Percentiles rank a stretch among this genome's conserved stretches.
phyloP scores from a whole-genome alignment of 2,113 vertebrate genomes.

The Hystrix cristata region DNA sequence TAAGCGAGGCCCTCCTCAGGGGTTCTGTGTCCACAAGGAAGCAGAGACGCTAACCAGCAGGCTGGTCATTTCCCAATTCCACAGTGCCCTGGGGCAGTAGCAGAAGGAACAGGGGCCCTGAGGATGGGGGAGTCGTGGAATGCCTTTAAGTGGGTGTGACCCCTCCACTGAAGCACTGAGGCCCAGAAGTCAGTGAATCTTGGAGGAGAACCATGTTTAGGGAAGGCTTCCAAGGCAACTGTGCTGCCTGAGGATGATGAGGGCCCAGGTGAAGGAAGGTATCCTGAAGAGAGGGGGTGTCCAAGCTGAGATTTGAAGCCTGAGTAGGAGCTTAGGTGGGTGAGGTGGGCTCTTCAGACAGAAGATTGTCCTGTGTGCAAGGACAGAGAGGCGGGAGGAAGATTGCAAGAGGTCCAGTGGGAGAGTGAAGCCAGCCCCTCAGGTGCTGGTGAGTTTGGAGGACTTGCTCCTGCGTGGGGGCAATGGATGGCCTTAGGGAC shows the following conservation, averaged over 20 bases:
- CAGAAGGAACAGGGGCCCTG: not conserved
- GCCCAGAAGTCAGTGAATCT: not conserved
- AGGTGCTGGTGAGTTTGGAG: not conserved
- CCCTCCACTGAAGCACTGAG: not conserved
- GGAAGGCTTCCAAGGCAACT: not conserved
- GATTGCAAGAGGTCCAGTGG: not conserved
- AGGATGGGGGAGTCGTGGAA: not conserved
- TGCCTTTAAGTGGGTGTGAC: not conserved
- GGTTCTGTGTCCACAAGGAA: not conserved
- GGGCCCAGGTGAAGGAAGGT: not conserved
- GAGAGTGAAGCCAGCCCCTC: not conserved
- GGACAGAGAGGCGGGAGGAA: not conserved
- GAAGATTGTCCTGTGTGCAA: not conserved
- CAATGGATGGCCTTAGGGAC: not conserved
- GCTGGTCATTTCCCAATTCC: not conserved
- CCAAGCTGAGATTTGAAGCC: not conserved
- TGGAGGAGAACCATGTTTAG: not conserved
- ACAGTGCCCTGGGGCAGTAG: not conserved
- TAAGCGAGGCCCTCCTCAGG: not conserved
- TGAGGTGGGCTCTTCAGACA: not conserved
- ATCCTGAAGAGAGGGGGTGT: not conserved
- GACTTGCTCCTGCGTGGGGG: not conserved
- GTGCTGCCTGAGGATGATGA: not conserved
- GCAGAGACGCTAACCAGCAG: not conserved
- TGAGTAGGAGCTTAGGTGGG: not conserved